Evolutionary conservation across 2,113 vertebrate genomes (phyloP), one percentile per base, ranked within the genome.

Genomic region (Cyanoderma ruficeps): DNA sequence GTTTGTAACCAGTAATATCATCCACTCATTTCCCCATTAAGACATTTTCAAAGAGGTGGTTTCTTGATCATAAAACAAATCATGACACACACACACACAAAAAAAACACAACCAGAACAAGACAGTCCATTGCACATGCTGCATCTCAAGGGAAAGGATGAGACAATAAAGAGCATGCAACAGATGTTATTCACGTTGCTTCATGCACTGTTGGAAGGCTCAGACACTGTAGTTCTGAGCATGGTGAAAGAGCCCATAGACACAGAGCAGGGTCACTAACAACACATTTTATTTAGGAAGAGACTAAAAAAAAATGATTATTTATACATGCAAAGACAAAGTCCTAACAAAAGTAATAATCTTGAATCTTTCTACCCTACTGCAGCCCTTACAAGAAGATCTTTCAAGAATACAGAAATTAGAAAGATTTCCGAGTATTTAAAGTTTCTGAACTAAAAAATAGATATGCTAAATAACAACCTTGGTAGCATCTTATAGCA

Each of bases 161-260:
- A 96, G 87, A 89, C 69, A 94, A 91, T 76, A 89, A 92, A 65
- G n/a, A 94, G 49, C 77, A 84, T 11, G 4, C 46, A 94, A 70
- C 91, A 95, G 88, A 94, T 87, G 80, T 87, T 87, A 79, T 30
- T 95, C 74, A 84, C 0, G 1, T 91, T 94, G 61, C n/a, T 89
- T 92, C 53, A 64, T 11, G 49, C 49, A 35, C n/a, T 87, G 24
- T 56, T 92, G 87, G 69, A 89, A 87, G 44, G 19, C 39, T 81
- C 76, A 75, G 71, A 44, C 39, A 23, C 24, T 14, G 12, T 23
- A 65, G 68, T 76, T 69, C 49, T 75, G 8, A 91, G 56, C 15
- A 69, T 13, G 22, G 56, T 59, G 33, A 83, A 86, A 89, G 35
- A 83, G n/a, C 4, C 31, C 25, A 41, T 4, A 83, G 55, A 67